These are phyloP conservation scores for Camelus bactrianus DNA, from an alignment of 2,113 vertebrate genomes.

Conservation along the genomic window DNA sequence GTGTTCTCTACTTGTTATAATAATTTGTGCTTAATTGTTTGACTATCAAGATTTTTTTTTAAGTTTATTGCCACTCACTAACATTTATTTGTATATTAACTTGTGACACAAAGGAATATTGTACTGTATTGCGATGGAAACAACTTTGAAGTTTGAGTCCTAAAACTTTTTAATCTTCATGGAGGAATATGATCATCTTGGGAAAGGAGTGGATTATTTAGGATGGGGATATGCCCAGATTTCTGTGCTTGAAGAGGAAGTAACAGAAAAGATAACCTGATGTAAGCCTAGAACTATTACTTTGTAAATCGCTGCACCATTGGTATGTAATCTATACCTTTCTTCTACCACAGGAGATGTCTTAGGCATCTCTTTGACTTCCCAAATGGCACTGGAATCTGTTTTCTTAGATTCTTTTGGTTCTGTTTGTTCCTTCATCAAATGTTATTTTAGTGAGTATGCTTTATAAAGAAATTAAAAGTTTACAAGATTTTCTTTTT, in stretches of 20 bases:
- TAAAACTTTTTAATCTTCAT: not conserved
- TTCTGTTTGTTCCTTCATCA: not conserved
- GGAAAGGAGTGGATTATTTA: not conserved
- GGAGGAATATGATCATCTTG: not conserved
- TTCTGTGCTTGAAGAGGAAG: not conserved
- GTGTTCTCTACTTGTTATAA: not conserved
- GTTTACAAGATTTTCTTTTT: not conserved
- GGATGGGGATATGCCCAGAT: not conserved
- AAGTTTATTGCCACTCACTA: not conserved
- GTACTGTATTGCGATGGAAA: not conserved
- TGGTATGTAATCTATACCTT: not conserved
- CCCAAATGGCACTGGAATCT: not conserved
- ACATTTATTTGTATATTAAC: not conserved
- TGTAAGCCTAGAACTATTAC: not conserved
- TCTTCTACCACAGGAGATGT: not conserved
- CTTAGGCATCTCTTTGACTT: not conserved
- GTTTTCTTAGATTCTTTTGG: not conserved
- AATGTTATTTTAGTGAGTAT: not conserved
- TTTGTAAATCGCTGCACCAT: not conserved
- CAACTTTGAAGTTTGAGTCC: not conserved
- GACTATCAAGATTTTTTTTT: not conserved
- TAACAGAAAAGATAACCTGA: not conserved
- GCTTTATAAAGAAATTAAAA: conserved; percentile 5
- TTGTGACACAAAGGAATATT: not conserved
- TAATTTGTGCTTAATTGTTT: not conserved